These are phyloP conservation scores for Rousettus leschenaultii DNA, from an alignment of 2,113 vertebrate species.

Conservation along the genomic window DNA sequence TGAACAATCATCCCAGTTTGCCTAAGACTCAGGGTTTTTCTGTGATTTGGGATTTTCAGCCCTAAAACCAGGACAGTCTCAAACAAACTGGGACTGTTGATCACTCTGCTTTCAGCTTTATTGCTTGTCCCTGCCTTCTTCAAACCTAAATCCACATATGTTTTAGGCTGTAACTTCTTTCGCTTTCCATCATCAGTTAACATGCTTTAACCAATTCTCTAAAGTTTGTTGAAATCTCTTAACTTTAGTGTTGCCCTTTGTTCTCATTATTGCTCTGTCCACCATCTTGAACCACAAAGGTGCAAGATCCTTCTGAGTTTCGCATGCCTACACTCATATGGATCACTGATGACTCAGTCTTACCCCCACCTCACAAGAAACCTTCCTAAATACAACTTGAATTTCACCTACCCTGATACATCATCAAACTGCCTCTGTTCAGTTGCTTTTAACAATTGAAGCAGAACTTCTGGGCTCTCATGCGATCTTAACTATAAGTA, in stretches of 20 bases:
- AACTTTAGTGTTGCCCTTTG: not conserved
- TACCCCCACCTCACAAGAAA: not conserved
- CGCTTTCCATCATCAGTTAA: not conserved
- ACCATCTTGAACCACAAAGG: not conserved
- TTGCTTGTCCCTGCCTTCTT: not conserved
- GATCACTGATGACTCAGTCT: too few species aligned
- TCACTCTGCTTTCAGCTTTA: not conserved
- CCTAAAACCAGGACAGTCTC: not conserved
- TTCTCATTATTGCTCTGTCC: not conserved
- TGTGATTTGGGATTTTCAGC: not conserved
- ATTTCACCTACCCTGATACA: not conserved
- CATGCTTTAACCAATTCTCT: not conserved
- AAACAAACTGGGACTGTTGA: not conserved
- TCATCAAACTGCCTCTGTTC: not conserved
- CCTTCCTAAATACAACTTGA: not conserved
- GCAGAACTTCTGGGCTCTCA: not conserved
- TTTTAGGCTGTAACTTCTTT: not conserved
- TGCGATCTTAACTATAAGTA: not conserved
- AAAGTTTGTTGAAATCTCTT: not conserved
- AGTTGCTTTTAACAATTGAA: not conserved
- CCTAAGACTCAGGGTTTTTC: not conserved
- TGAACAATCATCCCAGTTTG: not conserved
- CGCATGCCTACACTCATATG: rapidly evolving
- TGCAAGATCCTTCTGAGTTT: not conserved
- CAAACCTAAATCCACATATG: not conserved